A percentile compares a stretch with the other conserved stretches of the same genome.
phyloP scores from a whole-genome alignment of 35 echinoderm and acorn worm species.

The Heliocidaris erythrogramma region DNA sequence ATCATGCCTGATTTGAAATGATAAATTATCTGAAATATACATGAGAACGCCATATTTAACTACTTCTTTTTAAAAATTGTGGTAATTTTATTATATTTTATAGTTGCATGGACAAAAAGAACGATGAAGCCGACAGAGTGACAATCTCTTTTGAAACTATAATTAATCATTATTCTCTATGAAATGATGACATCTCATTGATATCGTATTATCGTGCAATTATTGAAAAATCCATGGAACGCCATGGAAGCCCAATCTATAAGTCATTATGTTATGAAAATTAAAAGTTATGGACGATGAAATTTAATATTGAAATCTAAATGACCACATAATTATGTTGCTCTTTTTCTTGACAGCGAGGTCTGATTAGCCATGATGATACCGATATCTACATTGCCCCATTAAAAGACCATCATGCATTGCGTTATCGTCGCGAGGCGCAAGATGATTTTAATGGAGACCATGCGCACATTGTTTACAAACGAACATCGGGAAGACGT shows the following conservation, averaged over 20 bases:
- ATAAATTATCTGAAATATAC: too few species aligned
- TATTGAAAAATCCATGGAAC: neutral
- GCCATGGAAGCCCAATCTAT: neutral
- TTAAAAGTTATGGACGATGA: neutral
- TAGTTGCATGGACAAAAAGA: too few species aligned
- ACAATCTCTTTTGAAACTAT: neutral
- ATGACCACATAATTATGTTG: neutral
- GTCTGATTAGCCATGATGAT: slow-evolving; percentile 23
- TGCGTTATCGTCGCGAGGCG: neutral
- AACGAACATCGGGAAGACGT: neutral
- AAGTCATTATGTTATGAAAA: neutral
- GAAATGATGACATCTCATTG: neutral
- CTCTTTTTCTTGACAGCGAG: slow-evolving; percentile 13
- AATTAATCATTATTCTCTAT: neutral
- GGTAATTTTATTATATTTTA: too few species aligned
- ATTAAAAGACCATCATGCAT: slow-evolving; percentile 37
- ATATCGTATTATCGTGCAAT: neutral
- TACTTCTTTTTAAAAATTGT: too few species aligned
- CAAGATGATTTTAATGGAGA: neutral
- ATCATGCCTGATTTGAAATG: too few species aligned
- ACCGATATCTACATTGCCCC: slow-evolving; percentile 11
- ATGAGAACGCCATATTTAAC: too few species aligned
- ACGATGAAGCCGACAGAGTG: too few species aligned
- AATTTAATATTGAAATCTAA: neutral
- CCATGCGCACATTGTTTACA: slow-evolving; percentile 18